A percentile compares a stretch with the other conserved stretches of the same genome.
Conservation (phyloP, 1,140 invertebrate genomes). For the Scaptodrosophila lebanonensis region DNA sequence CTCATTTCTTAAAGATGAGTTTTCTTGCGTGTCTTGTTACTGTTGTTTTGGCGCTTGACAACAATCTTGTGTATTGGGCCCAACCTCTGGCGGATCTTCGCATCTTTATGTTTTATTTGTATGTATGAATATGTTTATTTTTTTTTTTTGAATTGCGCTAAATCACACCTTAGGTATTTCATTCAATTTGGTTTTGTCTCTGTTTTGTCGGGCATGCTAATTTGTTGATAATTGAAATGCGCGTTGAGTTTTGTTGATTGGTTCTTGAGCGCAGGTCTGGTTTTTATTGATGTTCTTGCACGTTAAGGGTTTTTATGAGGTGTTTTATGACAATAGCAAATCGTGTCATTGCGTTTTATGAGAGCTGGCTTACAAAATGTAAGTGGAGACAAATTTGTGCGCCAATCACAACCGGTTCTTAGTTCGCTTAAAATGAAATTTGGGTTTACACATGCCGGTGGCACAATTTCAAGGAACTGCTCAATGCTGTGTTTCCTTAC, state of each 20-base stretch:
- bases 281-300: too few species aligned
- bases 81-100: constrained; percentile 29
- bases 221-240: constrained; percentile 11
- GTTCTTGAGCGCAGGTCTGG: too few species aligned
- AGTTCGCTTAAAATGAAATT: too few species aligned
- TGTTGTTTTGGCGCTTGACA: constrained; percentile 40
- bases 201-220: constrained; percentile 37
- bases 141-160: constrained; percentile 19
- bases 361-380: too few species aligned
- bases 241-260: constrained; percentile 25
- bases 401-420: too few species aligned
- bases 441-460: too few species aligned
- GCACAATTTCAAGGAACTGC: too few species aligned
- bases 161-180: constrained; percentile 52
- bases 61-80: constrained; percentile 14
- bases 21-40: constrained; percentile 12
- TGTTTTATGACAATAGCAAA: too few species aligned
- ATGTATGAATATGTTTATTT: constrained; percentile 16
- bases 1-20: constrained; percentile 10
- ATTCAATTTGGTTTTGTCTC: constrained; percentile 10
- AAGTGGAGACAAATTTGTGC: too few species aligned
- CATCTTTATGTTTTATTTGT: too few species aligned
- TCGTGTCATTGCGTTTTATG: too few species aligned
- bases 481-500: too few species aligned
- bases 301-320: not conserved